These are phyloP conservation scores for Drosophila gunungcola DNA, from an alignment of 1,140 invertebrate genomes.

Conservation along the genomic window DNA sequence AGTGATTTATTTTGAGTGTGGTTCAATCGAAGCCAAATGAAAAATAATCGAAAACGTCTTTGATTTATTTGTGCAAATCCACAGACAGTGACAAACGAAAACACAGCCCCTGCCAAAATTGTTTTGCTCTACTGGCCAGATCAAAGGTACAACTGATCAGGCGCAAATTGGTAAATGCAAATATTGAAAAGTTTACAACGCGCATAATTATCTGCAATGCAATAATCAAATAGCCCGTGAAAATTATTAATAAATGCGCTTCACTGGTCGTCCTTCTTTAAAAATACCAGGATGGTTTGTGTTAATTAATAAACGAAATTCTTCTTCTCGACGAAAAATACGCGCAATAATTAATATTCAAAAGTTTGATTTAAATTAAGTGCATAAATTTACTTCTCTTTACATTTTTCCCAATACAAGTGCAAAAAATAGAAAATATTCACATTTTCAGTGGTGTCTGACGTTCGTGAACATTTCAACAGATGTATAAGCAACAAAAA, in stretches of 20 bases:
- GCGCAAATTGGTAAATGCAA: slow-evolving; percentile 70
- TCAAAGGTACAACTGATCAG: slow-evolving; percentile 70
- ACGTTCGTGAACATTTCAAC: slow-evolving; percentile 23
- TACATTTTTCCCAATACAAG: background rate
- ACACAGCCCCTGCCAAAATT: slow-evolving; percentile 45
- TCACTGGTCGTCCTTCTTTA: background rate
- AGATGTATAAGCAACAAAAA: slow-evolving; percentile 7
- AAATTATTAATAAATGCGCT: slow-evolving; percentile 13
- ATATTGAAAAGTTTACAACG: slow-evolving; percentile 47
- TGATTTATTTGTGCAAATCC: slow-evolving; percentile 41
- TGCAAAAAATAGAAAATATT: background rate
- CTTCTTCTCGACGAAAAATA: background rate
- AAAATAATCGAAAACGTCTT: slow-evolving; percentile 29
- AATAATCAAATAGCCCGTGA: slow-evolving; percentile 17
- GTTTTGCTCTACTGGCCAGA: slow-evolving; percentile 34
- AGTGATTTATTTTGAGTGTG: slow-evolving; percentile 42
- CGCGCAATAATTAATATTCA: slow-evolving; percentile 1
- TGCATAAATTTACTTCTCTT: slow-evolving; percentile 2
- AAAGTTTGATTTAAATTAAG: slow-evolving; percentile 6
- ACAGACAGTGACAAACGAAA: slow-evolving; percentile 36
- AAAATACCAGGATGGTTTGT: slow-evolving; percentile 7
- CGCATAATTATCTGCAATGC: slow-evolving; percentile 47
- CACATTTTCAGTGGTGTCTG: slow-evolving; percentile 9
- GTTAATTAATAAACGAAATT: slow-evolving; percentile 24
- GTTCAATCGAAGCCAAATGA: slow-evolving; percentile 25